A percentile compares a stretch with the other conserved stretches of the same genome.
phyloP scores from a whole-genome alignment of 2,797 vertebrate species.

The Acridotheres tristis region DNA sequence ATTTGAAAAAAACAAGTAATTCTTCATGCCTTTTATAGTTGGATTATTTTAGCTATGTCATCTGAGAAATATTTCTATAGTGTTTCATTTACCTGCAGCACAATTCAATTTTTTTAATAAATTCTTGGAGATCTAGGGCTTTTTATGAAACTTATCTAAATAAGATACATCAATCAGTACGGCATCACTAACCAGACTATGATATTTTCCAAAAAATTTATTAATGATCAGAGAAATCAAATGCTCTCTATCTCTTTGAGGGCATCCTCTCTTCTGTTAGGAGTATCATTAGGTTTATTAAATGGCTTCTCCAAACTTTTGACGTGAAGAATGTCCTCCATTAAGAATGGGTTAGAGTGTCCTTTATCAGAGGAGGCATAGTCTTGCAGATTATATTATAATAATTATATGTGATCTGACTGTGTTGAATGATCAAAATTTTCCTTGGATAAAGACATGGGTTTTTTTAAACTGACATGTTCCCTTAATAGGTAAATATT shows the following conservation, averaged over 20 bases:
- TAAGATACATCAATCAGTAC: neutral
- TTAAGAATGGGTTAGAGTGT: neutral
- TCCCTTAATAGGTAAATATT: neutral
- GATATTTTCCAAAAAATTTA: neutral
- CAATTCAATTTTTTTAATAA: conserved; percentile 16
- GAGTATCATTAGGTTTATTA: conserved; percentile 35
- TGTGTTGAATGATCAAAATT: neutral
- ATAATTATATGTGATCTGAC: conserved; percentile 23
- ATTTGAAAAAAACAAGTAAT: neutral
- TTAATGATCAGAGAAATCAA: neutral
- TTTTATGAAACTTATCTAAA: conserved; percentile 10
- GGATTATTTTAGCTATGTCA: neutral
- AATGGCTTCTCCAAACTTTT: conserved; percentile 39
- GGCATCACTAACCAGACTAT: neutral
- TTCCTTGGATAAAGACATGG: neutral
- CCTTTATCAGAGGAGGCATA: neutral
- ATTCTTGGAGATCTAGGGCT: neutral
- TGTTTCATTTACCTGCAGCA: neutral
- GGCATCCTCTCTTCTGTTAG: neutral
- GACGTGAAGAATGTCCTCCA: conserved; percentile 44
- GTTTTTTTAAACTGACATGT: neutral
- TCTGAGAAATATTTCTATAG: neutral
- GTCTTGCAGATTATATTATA: neutral
- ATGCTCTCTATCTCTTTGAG: neutral
- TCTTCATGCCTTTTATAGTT: neutral